Evolutionary conservation across 2,888 invertebrate species (phyloP).

Genomic region (Cantharis flavilabris): DNA sequence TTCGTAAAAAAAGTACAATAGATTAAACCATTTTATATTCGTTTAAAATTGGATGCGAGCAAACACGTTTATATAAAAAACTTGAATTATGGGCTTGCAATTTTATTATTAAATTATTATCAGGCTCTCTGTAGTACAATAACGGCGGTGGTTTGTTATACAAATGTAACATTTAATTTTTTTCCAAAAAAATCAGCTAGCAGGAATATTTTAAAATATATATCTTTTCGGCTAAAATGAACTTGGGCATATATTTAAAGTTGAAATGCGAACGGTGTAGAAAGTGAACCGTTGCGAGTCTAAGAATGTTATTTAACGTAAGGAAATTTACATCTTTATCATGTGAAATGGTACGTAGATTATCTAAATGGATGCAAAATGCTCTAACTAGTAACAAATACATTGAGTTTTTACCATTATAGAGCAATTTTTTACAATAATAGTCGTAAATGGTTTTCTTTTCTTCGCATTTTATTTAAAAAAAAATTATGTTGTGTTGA

Average conservation of each 20-base stretch:
- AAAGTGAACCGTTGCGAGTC: not conserved
- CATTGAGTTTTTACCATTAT: conserved; percentile 4
- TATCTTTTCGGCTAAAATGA: not conserved
- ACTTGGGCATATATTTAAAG: conserved; percentile 1
- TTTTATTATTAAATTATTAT: not conserved
- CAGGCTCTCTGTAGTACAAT: not conserved
- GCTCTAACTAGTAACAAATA: conserved; percentile 6
- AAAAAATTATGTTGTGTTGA: conserved; percentile 9
- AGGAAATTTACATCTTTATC: conserved; percentile 16
- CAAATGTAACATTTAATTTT: not conserved
- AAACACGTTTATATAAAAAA: conserved; percentile 1
- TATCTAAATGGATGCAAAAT: conserved; percentile 8
- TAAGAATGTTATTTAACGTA: conserved; percentile 7
- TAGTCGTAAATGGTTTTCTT: not conserved
- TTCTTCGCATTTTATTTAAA: not conserved
- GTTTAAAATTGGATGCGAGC: not conserved
- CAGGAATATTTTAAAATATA: not conserved
- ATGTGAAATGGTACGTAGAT: conserved; percentile 5
- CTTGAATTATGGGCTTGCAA: not conserved
- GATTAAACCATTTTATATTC: not conserved
- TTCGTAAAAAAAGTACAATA: not conserved
- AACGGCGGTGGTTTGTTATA: not conserved
- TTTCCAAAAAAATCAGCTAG: not conserved
- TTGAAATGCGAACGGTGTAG: conserved; percentile 5
- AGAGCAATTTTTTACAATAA: not conserved